Conservation (phyloP, 1,140 invertebrate species). For the Antheraea mylitta region DNA sequence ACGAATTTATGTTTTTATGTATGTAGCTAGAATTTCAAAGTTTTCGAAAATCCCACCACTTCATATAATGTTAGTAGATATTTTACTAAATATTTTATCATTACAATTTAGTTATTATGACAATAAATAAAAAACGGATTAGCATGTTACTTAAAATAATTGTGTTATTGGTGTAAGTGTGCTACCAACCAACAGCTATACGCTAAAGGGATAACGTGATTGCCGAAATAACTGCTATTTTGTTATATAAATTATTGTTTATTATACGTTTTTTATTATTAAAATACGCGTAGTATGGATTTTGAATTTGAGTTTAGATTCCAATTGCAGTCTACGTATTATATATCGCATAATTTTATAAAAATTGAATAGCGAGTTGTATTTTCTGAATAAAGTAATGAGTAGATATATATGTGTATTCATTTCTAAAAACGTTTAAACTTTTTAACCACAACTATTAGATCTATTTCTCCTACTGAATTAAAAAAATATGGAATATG, state of each 20-base stretch:
- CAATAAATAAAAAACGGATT: neutral
- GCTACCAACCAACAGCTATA: too few species aligned
- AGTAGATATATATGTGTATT: neutral
- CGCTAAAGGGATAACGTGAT: too few species aligned
- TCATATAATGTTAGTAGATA: neutral
- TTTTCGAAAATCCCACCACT: neutral
- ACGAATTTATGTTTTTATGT: neutral
- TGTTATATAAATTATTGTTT: neutral
- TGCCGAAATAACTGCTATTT: too few species aligned
- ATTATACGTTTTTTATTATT: neutral
- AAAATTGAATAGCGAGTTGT: too few species aligned
- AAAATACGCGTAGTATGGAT: neutral
- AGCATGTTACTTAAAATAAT: too few species aligned
- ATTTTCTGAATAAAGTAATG: slow-evolving; percentile 1
- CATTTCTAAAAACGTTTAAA: neutral
- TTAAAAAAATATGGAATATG: too few species aligned
- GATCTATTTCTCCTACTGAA: too few species aligned
- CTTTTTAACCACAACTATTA: too few species aligned
- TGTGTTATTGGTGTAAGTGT: too few species aligned
- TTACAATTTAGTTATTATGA: neutral
- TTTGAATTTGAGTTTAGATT: neutral
- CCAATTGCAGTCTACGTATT: too few species aligned
- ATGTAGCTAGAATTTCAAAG: neutral
- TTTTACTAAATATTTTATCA: neutral
- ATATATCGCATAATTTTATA: too few species aligned